Evolutionary conservation across 2,888 invertebrate genomes (phyloP).

Genomic region (Aradus depressus): DNA sequence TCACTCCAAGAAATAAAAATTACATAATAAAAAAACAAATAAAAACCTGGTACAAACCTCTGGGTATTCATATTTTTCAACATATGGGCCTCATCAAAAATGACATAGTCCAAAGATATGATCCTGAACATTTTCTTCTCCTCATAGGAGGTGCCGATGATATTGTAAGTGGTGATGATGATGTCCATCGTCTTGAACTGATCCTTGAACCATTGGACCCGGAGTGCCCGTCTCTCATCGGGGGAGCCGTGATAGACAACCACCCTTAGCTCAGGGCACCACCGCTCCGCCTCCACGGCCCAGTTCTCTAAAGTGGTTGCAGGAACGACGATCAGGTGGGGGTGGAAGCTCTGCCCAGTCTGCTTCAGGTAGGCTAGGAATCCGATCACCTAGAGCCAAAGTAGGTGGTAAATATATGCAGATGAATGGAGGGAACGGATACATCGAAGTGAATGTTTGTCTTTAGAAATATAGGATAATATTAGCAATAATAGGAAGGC

Average conservation of each 20-base stretch:
- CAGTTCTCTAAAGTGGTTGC: conserved; percentile 90
- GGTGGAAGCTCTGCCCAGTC: conserved; percentile 54
- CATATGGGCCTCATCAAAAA: conserved; percentile 98
- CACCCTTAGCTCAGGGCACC: conserved; percentile 71
- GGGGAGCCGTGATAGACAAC: conserved; percentile 80
- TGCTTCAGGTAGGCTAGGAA: conserved; percentile 84
- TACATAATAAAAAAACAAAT: no score
- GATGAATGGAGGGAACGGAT: no score
- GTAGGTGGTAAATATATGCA: no score
- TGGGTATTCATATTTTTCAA: conserved; percentile 93
- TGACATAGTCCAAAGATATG: conserved; percentile 77
- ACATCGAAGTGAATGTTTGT: no score
- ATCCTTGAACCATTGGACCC: conserved; percentile 62
- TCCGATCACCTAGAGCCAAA: conserved; percentile 60
- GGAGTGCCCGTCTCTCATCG: conserved; percentile 67
- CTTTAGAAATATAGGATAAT: no score
- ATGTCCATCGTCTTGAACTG: conserved; percentile 67
- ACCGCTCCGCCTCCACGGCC: conserved; percentile 62
- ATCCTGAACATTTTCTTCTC: conserved; percentile 85
- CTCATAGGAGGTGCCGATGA: conserved; percentile 76
- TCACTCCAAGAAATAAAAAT: no score
- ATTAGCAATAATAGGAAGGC: no score
- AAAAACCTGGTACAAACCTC: conserved; percentile 13
- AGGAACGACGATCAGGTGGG: conserved; percentile 91
- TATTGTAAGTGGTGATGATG: conserved; percentile 75